Base-by-base conservation (phyloP, 1,140 invertebrate genomes). In the Drosophila lacteicornis region DNA sequence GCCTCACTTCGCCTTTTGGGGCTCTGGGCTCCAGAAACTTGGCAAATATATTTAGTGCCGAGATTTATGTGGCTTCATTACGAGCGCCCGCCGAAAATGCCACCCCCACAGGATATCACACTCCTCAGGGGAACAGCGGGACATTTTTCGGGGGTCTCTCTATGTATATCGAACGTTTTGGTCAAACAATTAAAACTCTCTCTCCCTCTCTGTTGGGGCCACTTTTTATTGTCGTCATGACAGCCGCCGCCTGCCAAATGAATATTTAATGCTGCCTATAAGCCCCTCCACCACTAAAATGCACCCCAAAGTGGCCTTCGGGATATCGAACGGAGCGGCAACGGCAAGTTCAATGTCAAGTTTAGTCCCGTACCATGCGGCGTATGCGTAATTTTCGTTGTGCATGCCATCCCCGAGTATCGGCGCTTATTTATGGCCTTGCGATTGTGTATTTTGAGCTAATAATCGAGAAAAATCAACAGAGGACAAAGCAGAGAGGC, bases 41-140 rank as follows among this genome's bases (percentile, higher is more conserved):
- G 76, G 83, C 80, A 86, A 80, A 87, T 88, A 87, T 88, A 87
- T 87, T 87, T 87, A 84, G 84, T 87, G 84, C 77, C 71, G 84
- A 87, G 84, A 87, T 87, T 87, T 87, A 87, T 87, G 84, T 88
- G 25, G 80, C 84, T 88, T 87, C 84, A 87, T 87, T 87, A 84
- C 69, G 73, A 73, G 55, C 43, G 30, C 56, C 38, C 66, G 19
- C 38, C 27, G 15, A 15, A 19, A 42, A 50, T 46, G 15, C 42
- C 43, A 25, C 36, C 38, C 33, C 22, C 12, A 22, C n/a, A 49
- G 42, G 61, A 49, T 7, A 27, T 4, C 19, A 6, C 42, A n/a
- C 17, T 19, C 33, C 56, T 40, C 25, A 17, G 2, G 45, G 25
- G 17, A 46, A 13, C n/a, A 38, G 30, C 4, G 43, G 42, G 27